phyloP scores from a whole-genome alignment of 2,888 invertebrate genomes.

The Mythimna loreyi region DNA sequence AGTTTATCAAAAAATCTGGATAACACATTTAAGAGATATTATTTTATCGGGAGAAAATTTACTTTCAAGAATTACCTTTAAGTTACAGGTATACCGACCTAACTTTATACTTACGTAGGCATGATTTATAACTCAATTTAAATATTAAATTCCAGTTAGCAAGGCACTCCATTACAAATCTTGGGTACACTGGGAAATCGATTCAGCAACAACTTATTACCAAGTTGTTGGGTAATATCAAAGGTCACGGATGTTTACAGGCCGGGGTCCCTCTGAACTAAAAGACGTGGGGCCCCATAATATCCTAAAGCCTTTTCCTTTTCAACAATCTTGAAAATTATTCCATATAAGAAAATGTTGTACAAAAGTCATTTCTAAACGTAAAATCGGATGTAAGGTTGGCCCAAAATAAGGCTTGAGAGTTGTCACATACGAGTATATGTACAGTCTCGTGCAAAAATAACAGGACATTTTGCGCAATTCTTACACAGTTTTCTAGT shows the following conservation, averaged over 20 bases:
- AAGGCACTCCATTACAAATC: constrained; percentile 36
- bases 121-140: constrained; percentile 23
- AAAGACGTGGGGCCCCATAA: constrained; percentile 40
- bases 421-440: background rate
- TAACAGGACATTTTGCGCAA: background rate
- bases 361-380: constrained; percentile 47
- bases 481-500: background rate
- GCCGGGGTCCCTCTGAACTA: constrained; percentile 22
- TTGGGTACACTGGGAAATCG: constrained; percentile 46
- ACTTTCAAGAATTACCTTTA: no score
- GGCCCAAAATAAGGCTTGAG: constrained; percentile 21
- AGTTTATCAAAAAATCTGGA: no score
- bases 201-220: constrained; percentile 55
- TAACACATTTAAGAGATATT: no score
- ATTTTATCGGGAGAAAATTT: no score
- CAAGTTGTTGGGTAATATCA: constrained; percentile 58
- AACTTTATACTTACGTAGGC: background rate
- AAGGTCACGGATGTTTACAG: constrained; percentile 60
- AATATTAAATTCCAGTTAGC: constrained; percentile 35
- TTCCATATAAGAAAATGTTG: constrained; percentile 52
- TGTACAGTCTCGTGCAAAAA: constrained; percentile 20
- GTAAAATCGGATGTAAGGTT: constrained; percentile 43
- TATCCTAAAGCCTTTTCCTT: constrained; percentile 56
- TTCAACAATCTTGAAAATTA: constrained; percentile 55
- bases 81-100: no score